Conservation (phyloP, 1,140 invertebrate genomes). For the Conopomorpha cramerella region DNA sequence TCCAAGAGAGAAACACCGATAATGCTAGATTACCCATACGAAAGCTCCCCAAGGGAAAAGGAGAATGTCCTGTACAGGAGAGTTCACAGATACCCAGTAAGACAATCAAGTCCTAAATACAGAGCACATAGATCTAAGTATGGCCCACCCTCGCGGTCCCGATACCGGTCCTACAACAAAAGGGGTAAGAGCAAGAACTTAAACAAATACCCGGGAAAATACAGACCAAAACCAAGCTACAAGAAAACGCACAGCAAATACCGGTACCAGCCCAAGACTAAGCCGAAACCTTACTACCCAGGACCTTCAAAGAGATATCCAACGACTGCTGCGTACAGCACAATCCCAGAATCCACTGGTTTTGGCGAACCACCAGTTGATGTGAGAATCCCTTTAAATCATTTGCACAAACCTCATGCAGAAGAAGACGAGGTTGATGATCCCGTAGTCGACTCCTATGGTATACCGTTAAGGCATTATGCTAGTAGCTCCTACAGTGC, state of each 20-base stretch:
- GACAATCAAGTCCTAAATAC: constrained; percentile 13
- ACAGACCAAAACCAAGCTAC: background rate
- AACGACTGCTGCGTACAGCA: constrained; percentile 10
- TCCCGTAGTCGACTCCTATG: constrained; percentile 17
- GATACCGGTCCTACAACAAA: constrained; percentile 18
- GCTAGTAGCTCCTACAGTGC: constrained; percentile 3
- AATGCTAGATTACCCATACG: constrained; percentile 22
- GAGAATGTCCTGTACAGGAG: constrained; percentile 30
- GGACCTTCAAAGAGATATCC: constrained; percentile 9
- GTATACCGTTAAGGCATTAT: constrained; percentile 12
- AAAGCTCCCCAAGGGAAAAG: constrained; percentile 19
- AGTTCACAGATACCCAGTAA: constrained; percentile 18
- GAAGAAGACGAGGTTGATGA: constrained; percentile 5
- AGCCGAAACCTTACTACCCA: background rate
- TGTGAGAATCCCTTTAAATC: no score
- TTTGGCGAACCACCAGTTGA: constrained; percentile 34
- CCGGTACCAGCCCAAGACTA: background rate
- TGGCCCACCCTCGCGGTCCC: constrained; percentile 16
- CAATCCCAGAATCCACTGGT: constrained; percentile 15
- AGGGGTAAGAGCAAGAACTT: background rate
- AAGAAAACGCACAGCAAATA: background rate
- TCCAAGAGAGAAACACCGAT: constrained; percentile 27
- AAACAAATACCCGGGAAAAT: no score
- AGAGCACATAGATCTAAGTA: constrained; percentile 15
- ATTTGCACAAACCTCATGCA: no score